phyloP scores from a whole-genome alignment of 2,113 vertebrate genomes.

The Psilopsiagon aymara region DNA sequence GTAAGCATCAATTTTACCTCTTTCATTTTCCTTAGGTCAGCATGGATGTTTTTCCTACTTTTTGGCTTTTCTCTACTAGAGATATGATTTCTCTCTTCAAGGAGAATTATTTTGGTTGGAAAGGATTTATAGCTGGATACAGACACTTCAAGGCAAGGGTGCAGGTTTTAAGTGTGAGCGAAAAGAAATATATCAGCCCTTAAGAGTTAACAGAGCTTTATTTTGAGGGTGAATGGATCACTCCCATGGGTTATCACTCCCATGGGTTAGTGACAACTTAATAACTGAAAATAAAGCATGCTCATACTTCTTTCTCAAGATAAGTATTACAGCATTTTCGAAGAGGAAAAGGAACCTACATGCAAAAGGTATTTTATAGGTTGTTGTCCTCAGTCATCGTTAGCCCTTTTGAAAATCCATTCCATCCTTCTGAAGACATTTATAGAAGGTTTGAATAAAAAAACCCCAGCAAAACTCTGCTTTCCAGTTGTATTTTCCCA shows the following conservation, averaged over 20 bases:
- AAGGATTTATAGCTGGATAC: constrained; percentile 35
- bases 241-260: constrained; percentile 20
- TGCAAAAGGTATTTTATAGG: background rate
- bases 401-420: constrained; percentile 15
- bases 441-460: background rate
- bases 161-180: constrained; percentile 25
- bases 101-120: constrained; percentile 56
- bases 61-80: constrained; percentile 17
- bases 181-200: constrained; percentile 6
- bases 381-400: background rate
- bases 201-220: constrained; percentile 27
- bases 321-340: background rate
- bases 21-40: constrained; percentile 19
- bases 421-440: constrained; percentile 2
- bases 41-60: constrained; percentile 24
- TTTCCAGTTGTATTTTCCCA: constrained; percentile 7
- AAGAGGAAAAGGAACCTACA: background rate
- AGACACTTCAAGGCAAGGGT: constrained; percentile 34
- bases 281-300: constrained; percentile 29
- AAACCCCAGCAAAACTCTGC: background rate
- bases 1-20: background rate
- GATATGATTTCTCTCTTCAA: constrained; percentile 18
- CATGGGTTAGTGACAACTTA: constrained; percentile 12
- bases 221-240: constrained; percentile 19
- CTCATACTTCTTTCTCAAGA: background rate